phyloP scores from a whole-genome alignment of 2,113 vertebrate genomes.

The Irena cyanogastra region DNA sequence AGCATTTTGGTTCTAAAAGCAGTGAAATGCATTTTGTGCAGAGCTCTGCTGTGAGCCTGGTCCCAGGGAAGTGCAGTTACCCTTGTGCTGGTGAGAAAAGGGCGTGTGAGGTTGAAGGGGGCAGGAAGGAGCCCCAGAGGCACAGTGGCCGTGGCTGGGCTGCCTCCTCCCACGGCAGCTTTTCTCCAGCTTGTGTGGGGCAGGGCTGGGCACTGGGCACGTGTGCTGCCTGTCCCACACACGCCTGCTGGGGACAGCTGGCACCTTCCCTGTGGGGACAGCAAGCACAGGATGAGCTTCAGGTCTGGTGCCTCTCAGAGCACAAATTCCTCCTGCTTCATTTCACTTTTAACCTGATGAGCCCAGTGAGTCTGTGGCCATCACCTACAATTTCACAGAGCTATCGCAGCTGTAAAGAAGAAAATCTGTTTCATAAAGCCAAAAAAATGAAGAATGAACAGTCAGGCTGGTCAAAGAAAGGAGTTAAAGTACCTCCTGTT shows the following conservation, averaged over 20 bases:
- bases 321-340: rapidly evolving
- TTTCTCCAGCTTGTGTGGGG: not conserved
- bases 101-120: not conserved
- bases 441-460: not conserved
- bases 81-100: not conserved
- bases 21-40: not conserved
- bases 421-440: not conserved
- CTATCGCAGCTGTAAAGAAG: not conserved
- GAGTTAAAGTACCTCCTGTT: not conserved
- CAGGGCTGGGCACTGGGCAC: not conserved
- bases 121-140: not conserved
- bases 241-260: rapidly evolving
- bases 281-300: rapidly evolving
- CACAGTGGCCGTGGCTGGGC: rapidly evolving
- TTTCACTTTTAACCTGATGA: not conserved
- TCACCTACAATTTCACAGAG: not conserved
- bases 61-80: not conserved
- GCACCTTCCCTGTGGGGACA: not conserved
- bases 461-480: not conserved
- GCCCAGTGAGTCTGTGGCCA: not conserved
- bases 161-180: not conserved
- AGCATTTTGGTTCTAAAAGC: not conserved
- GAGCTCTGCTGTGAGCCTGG: not conserved
- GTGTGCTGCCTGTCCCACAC: not conserved
- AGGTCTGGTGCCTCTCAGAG: not conserved